Evolutionary conservation across 2,113 vertebrate genomes (phyloP).

Genomic region (Pao palembangensis): DNA sequence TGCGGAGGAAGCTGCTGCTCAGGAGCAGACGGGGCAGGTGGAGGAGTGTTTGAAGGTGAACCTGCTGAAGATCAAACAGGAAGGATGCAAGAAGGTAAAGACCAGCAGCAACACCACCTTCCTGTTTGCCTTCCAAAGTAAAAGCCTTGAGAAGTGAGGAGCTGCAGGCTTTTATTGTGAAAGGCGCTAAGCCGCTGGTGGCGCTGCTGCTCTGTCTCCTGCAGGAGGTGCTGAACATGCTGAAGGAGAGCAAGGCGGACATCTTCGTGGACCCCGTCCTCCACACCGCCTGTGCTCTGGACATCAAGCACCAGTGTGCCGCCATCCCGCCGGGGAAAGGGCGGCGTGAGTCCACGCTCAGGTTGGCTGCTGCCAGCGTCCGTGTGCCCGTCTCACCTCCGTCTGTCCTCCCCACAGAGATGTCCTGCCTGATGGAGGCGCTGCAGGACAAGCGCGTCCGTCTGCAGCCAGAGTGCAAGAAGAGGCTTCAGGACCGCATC

Average conservation of each 20-base stretch:
- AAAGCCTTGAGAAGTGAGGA: no score
- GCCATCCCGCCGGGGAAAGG: slow-evolving; percentile 92
- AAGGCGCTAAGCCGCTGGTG: no score
- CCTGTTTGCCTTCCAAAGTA: no score
- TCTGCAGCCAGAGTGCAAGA: slow-evolving; percentile 96
- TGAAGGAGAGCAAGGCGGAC: slow-evolving; percentile 98
- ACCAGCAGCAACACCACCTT: not conserved
- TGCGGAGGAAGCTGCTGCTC: slow-evolving; percentile 93
- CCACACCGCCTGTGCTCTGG: slow-evolving; percentile 94
- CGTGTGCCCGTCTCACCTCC: not conserved
- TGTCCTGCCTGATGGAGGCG: slow-evolving; percentile 97
- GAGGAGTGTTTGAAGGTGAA: slow-evolving; percentile 97
- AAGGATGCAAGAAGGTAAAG: slow-evolving; percentile 90
- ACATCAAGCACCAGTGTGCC: slow-evolving; percentile 97
- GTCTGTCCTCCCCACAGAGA: slow-evolving; percentile 74
- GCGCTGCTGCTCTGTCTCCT: not conserved
- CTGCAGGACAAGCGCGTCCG: slow-evolving; percentile 95
- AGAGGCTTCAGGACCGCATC: slow-evolving; percentile 93
- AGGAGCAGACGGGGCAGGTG: slow-evolving; percentile 97
- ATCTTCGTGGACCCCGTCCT: slow-evolving; percentile 98
- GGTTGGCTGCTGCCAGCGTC: no score
- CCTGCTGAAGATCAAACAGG: slow-evolving; percentile 89
- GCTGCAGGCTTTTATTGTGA: no score
- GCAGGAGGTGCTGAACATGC: slow-evolving; percentile 95
- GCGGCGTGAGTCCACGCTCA: slow-evolving; percentile 81